Base-by-base conservation (phyloP, 1,140 invertebrate species). In the Drosophila persimilis region DNA sequence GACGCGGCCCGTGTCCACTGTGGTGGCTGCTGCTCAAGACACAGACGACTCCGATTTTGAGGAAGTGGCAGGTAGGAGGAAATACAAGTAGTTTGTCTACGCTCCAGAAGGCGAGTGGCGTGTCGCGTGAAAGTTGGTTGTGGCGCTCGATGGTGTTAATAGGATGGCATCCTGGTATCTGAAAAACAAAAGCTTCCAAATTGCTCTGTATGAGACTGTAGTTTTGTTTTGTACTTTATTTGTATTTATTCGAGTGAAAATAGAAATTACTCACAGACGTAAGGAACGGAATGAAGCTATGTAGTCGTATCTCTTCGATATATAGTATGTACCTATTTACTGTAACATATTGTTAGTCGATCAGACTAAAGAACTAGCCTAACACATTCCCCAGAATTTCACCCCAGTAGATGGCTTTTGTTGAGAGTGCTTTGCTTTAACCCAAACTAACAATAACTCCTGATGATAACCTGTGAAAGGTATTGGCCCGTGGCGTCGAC, bases 21-120 rank as follows among this genome's bases (percentile, higher is more conserved):
- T 77, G 51, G 65, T 80, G 11, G 67, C 67, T 50, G 85, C 90
- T 77, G 76, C 86, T 91, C 59, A 61, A 63, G 93, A 92, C 48
- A 93, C 93, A 81, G 94, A 94, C 69, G 94, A 94, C 72, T 94
- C 93, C 4, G 93, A 94, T 77, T 94, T 94, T 92, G 93, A 94
- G 89, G 94, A 95, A 92, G 93, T 95, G 65, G 92, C 93, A 92
- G 92, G 92, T 92, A 85, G 81, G 71, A 92, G 90, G 78, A 90
- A 91, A 86, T 86, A 84, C 77, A 91, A 91, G 80, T 91, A 90
- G 73, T 53, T 58, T 55, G 64, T 46, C 45, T 47, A 39, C 35
- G 35, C 35, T 45, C 29, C 44, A 52, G 41, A 17, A 53, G 54
- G 45, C 17, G 46, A 56, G 60, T 52, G 46, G 47, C 61, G 47